These are phyloP conservation scores for Holothuria leucospilota DNA, from an alignment of 53 echinoderm and acorn worm genomes.

Conservation along the genomic window DNA sequence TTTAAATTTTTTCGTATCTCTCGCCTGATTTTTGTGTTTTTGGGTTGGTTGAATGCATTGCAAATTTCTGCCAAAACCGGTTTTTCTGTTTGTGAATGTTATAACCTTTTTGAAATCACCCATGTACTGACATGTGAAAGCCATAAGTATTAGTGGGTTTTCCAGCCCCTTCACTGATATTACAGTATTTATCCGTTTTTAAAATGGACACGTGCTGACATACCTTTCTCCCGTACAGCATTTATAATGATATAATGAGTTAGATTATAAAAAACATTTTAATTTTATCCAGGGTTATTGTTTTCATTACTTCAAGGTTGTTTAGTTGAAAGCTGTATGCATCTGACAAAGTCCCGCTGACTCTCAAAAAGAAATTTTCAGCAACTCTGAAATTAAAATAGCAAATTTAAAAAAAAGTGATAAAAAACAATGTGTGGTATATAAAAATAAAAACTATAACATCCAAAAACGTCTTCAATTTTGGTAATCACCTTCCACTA, in stretches of 20 bases:
- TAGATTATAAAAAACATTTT: conserved; percentile 13
- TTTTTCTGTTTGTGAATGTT: neutral
- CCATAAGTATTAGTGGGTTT: neutral
- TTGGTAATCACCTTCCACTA: too few relatives aligned
- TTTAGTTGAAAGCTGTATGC: neutral
- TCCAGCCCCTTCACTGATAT: too few relatives aligned
- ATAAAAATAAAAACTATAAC: too few relatives aligned
- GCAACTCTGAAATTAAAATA: neutral
- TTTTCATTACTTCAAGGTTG: conserved; percentile 6
- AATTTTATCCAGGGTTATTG: conserved; percentile 2
- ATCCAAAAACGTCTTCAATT: too few relatives aligned
- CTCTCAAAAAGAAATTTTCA: neutral
- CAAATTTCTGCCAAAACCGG: neutral
- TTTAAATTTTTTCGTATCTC: neutral
- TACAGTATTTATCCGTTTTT: neutral
- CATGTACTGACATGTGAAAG: neutral
- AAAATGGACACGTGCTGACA: conserved; percentile 12
- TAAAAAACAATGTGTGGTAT: too few relatives aligned
- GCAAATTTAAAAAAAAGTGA: too few relatives aligned
- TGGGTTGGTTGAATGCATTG: neutral
- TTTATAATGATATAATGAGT: conserved; percentile 21
- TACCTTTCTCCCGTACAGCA: neutral
- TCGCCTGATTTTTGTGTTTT: neutral
- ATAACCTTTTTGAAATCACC: conserved; percentile 1
- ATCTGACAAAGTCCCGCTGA: neutral